Base-by-base conservation (phyloP, 2,888 invertebrate species). In the Polymixis flavicincta region DNA sequence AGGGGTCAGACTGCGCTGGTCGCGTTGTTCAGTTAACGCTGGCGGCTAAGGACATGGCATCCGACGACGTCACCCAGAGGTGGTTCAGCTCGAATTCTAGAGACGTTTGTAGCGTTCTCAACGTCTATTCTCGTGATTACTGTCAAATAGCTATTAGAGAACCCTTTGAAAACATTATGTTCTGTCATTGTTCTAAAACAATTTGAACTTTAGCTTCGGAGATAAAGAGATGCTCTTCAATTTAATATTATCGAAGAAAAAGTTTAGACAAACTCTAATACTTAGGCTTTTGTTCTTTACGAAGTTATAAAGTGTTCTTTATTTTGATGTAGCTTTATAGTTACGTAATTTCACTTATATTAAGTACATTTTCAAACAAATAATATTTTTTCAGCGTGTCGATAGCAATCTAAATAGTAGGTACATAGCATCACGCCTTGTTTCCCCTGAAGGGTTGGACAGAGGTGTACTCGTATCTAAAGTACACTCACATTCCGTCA, bases 1-100 rank as follows among this genome's bases (percentile, higher is more conserved):
- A 77, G 75, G 70, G 91, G 71, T 90, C 90, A 65, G 57, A 55
- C 17, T 74, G 72, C 50, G 73, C 60, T 89, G 90, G 91, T 83
- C 84, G 82, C 87, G 90, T 91, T 90, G 91, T 88, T 88, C 89
- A 89, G 87, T 88, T 89, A 86, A 81, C 70, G 87, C 85, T 88
- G 88, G 90, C 88, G 86, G 91, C 89, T 91, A 92, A 91, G 89
- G 88, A 91, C 87, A 87, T 86, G 89, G 89, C 84, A 91, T 92
- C 90, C 87, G 89, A 88, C 80, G 89, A 83, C 76, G 83, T 77
- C 82, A 84, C 83, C 85, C 88, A 86, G 87, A 87, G 87, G 88
- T 90, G 89, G 84, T 87, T 80, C 84, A 86, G 82, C 85, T 89
- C 84, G 87, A 89, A 92, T 93, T 92, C 90, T 90, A 83, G 84